Evolutionary conservation across 2,888 invertebrate genomes (phyloP).

Genomic region (Lasioglossum villosulum): DNA sequence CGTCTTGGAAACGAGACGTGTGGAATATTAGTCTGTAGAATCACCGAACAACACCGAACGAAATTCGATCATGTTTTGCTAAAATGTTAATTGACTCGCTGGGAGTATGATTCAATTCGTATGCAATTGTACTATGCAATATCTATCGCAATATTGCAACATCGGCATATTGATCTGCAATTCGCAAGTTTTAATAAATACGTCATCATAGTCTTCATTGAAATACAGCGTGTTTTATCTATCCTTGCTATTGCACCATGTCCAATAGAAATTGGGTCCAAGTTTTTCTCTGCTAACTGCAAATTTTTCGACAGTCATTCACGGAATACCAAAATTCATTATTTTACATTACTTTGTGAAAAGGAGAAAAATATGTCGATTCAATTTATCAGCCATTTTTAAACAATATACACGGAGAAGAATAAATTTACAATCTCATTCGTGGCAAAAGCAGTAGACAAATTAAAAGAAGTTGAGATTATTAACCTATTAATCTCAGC

Average conservation of each 20-base stretch:
- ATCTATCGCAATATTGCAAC: background rate
- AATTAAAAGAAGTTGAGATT: too few species aligned
- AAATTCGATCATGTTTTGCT: background rate
- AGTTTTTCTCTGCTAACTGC: background rate
- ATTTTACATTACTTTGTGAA: background rate
- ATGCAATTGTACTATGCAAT: background rate
- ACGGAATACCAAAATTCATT: background rate
- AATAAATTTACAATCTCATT: too few species aligned
- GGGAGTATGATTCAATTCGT: background rate
- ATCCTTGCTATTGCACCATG: background rate
- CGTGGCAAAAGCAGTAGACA: too few species aligned
- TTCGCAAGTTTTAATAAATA: background rate
- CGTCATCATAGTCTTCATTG: background rate
- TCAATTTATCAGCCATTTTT: background rate
- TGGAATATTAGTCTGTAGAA: background rate
- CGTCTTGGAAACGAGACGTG: background rate
- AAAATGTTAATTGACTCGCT: background rate
- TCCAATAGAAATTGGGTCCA: background rate
- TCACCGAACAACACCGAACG: background rate
- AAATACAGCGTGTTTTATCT: background rate
- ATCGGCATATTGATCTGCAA: background rate
- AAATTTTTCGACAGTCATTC: background rate
- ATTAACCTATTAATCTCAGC: too few species aligned
- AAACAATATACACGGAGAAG: background rate
- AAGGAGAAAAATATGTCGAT: too few species aligned